Base-by-base conservation (phyloP, 2,797 vertebrate genomes). In the Coreius guichenoti region DNA sequence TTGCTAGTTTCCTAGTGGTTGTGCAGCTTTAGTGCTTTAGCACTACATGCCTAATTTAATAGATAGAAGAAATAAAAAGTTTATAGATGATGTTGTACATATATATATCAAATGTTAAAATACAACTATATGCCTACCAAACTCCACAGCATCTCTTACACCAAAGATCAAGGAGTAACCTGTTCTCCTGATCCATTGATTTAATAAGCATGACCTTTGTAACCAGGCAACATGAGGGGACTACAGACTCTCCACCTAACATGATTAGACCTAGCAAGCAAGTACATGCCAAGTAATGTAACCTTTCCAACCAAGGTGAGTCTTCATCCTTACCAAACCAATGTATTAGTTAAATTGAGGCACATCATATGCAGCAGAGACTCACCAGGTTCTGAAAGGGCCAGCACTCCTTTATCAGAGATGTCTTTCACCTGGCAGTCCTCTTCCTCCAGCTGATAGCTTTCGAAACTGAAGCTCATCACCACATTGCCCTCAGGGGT, bases 381-480 rank as follows among this genome's bases (percentile, higher is more conserved):
- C 94, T 97, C 91, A 99, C 98, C 96, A 0, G 97, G 93, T 89
- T 98, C 97, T 33, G 96, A 95, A 91, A 97, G 94, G 80, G 96
- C 94, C 67, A 97, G 95, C 39, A 96, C 87, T 0, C 95, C 96
- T 92, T 96, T 96, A 94, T 96, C 95, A 8, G 95, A 96, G 83
- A 93, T 93, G 1, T 95, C 94, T 91, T 95, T 96, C 2, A 91
- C 88, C 75, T 92, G 95, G 49, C 95, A 93, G 86, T 96, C 96
- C 8, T 96, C 96, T 89, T 97, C 97, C 89, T 98, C 97, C 93
- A 97, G 95, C 92, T 96, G 97, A 94, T 97, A 97, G 61, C 96
- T 96, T 92, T 98, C 96, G 1, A 98, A 98, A 93, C 97, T 97
- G 93, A 97, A 99, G 95, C 98, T 98, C 95, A 97, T 96, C 91